A percentile compares a stretch with the other conserved stretches of the same genome.
phyloP scores from a whole-genome alignment of 2,113 vertebrate species.

The Phrynocephalus versicolor region DNA sequence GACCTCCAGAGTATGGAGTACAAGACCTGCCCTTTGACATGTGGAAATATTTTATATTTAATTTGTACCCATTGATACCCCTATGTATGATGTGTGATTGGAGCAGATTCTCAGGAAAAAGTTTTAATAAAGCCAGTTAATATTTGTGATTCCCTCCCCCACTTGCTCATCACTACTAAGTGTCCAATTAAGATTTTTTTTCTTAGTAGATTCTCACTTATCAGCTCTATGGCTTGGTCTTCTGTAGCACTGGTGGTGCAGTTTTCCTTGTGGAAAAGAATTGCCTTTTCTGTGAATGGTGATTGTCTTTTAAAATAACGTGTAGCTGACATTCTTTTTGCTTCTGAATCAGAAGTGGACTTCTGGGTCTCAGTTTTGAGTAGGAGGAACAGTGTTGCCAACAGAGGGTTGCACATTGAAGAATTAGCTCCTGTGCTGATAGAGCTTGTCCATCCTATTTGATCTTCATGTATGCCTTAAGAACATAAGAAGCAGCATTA shows the following conservation, averaged over 20 bases:
- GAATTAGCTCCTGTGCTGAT: too few relatives aligned
- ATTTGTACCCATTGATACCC: slow-evolving; percentile 10
- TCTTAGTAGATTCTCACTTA: background rate
- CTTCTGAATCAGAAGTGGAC: too few relatives aligned
- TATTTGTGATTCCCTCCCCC: background rate
- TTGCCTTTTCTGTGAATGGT: too few relatives aligned
- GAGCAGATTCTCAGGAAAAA: slow-evolving; percentile 34
- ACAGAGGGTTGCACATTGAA: too few relatives aligned
- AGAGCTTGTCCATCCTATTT: too few relatives aligned
- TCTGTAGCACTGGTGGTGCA: background rate
- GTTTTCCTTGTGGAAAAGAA: too few relatives aligned
- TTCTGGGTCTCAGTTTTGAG: too few relatives aligned
- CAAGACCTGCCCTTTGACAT: slow-evolving; percentile 12
- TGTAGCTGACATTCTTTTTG: too few relatives aligned
- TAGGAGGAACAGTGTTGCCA: too few relatives aligned
- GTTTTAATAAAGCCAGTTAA: slow-evolving; percentile 26
- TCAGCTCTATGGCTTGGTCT: background rate
- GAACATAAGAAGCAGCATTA: background rate
- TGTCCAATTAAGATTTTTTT: background rate
- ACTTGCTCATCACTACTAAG: background rate
- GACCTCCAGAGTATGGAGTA: background rate
- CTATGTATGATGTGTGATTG: slow-evolving; percentile 22
- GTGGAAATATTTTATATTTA: slow-evolving; percentile 25
- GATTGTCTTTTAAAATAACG: too few relatives aligned
- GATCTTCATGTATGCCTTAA: background rate